Base-by-base conservation (phyloP, 2,113 vertebrate species). In the Oncorhynchus tshawytscha region DNA sequence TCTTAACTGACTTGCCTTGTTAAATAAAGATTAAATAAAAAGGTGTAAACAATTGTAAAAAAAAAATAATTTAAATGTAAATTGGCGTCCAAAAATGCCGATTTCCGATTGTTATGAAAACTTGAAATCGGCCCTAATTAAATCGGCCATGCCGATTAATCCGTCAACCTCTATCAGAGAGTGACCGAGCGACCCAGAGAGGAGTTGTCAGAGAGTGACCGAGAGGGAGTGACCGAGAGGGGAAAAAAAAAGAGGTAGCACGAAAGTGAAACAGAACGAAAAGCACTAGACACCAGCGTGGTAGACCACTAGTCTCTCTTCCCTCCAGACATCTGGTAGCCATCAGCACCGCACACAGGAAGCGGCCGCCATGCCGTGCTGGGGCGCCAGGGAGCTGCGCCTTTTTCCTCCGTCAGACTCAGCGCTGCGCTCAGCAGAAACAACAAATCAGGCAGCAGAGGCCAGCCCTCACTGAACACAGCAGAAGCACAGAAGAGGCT, bases 261-360 rank as follows among this genome's bases (percentile, higher is more conserved):
- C 54, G 1, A 20, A 4, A 57, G 54, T 57, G 39, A 45, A 45
- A 45, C 39, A 45, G 9, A 45, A 11, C 2, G 39, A 45, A 45
- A 9, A 45, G 9, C 39, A 45, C 39, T 12, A 45, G 9, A 45
- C 39, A 45, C 39, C 39, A 45, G 39, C 39, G 2, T 9, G 9
- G 9, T 45, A 45, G 39, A 45, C 2, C 39, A 11, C 39, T 45
- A 45, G 2, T 20, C 11, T 31, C 29, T 67, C 54, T 27, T 31
- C 24, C 15, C 25, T 72, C 70, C 77, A 78, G 75, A 90, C 93
- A 93, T 93, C 93, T 93, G 92, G 89, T 92, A 93, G 84, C 88
- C 90, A 93, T 93, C 92, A 93, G 90, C 62, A 78, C 78, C 88
- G 90, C 88, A 88, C 87, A 90, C 90, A 92, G 92, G 92, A 94